Conservation (phyloP, 2,888 invertebrate genomes). For the Trissonchulus sp. region DNA sequence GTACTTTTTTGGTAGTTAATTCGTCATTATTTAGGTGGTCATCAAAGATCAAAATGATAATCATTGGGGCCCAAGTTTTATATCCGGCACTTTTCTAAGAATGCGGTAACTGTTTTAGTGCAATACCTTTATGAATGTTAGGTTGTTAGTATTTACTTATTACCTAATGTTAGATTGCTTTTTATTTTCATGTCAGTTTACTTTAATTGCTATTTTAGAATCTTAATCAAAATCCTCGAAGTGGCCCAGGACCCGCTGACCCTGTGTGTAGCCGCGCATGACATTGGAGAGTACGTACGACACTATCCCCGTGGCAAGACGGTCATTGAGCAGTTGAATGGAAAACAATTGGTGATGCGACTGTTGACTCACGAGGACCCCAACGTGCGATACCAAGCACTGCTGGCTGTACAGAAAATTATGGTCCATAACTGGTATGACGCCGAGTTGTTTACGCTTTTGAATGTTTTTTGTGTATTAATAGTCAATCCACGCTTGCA, state of each 20-base stretch:
- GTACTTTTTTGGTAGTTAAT: too few species aligned
- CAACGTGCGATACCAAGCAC: conserved; percentile 94
- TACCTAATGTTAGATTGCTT: too few species aligned
- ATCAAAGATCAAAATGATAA: too few species aligned
- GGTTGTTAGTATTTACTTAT: too few species aligned
- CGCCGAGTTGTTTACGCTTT: conserved; percentile 30
- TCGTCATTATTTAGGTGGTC: too few species aligned
- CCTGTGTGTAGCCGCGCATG: conserved; percentile 93
- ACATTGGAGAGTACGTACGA: conserved; percentile 96
- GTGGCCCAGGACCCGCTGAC: conserved; percentile 85
- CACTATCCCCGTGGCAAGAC: conserved; percentile 98
- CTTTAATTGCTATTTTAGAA: conserved; percentile 56
- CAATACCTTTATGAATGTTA: too few species aligned
- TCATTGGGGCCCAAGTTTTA: too few species aligned
- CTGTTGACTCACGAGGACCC: conserved; percentile 93
- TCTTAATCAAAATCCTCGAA: conserved; percentile 86
- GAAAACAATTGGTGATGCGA: conserved; percentile 97
- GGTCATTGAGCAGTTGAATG: conserved; percentile 95
- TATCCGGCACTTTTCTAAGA: too few species aligned
- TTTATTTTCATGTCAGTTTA: too few species aligned
- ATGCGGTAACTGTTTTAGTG: too few species aligned
- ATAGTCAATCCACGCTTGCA: too few species aligned
- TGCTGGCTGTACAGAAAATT: conserved; percentile 95
- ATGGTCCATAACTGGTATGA: conserved; percentile 99
- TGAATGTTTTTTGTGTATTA: not conserved